phyloP scores from a whole-genome alignment of 2,888 invertebrate species.

The Rhagophthalmus giganteus region DNA sequence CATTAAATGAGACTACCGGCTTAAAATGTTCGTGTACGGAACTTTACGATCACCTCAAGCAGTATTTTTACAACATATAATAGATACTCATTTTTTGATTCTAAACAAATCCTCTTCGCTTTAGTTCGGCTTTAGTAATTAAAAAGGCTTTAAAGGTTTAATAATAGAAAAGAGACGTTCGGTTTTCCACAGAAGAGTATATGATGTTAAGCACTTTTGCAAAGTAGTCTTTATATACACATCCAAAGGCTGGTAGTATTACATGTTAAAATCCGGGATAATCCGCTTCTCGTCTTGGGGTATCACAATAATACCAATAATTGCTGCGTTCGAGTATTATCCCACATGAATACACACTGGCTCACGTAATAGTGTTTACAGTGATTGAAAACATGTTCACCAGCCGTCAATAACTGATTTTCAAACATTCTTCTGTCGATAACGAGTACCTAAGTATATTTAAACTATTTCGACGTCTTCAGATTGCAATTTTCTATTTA shows the following conservation, averaged over 20 bases:
- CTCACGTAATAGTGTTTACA: conserved; percentile 55
- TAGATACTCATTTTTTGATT: conserved; percentile 10
- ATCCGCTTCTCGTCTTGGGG: conserved; percentile 49
- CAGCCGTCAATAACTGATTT: conserved; percentile 45
- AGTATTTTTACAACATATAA: conserved; percentile 7
- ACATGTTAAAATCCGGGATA: conserved; percentile 50
- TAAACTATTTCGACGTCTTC: too few species aligned
- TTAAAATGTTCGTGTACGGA: conserved; percentile 30
- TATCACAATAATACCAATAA: conserved; percentile 54
- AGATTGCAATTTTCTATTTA: too few species aligned
- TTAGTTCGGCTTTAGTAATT: not conserved
- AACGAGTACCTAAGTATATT: too few species aligned
- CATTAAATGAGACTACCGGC: conserved; percentile 33
- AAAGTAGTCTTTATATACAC: conserved; percentile 31
- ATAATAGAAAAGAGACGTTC: conserved; percentile 3
- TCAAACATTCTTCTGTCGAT: too few species aligned
- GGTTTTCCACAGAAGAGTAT: conserved; percentile 9
- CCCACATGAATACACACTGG: conserved; percentile 53
- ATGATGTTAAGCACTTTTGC: conserved; percentile 29
- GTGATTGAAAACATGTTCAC: conserved; percentile 55
- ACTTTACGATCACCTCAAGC: conserved; percentile 21
- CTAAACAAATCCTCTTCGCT: conserved; percentile 5
- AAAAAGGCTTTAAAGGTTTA: conserved; percentile 2
- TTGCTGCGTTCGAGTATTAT: conserved; percentile 53
- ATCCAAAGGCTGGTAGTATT: conserved; percentile 34